Evolutionary conservation across 2,113 vertebrate species (phyloP).

Genomic region (Pachycephala philippinensis): DNA sequence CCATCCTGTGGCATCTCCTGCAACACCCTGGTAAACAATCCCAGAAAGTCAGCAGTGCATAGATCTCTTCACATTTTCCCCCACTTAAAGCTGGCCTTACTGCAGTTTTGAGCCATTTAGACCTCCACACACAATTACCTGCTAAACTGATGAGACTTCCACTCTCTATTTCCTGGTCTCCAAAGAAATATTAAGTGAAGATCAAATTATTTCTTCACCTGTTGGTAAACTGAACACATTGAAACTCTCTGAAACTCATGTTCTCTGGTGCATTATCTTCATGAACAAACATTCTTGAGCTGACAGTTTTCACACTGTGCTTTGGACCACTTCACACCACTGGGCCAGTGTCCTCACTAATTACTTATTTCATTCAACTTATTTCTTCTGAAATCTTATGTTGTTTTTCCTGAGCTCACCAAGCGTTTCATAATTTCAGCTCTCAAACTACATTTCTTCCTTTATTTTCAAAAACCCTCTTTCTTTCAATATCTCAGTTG

Average conservation of each 20-base stretch:
- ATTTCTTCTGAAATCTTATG: not conserved
- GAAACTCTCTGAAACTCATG: not conserved
- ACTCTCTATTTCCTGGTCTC: not conserved
- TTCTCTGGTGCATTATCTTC: not conserved
- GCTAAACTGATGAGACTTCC: not conserved
- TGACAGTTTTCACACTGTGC: not conserved
- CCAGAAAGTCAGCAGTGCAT: not conserved
- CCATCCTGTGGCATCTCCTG: not conserved
- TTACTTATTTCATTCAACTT: not conserved
- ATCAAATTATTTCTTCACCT: not conserved
- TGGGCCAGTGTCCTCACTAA: not conserved
- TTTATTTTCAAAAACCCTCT: not conserved
- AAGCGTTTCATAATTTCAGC: not conserved
- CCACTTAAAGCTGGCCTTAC: not conserved
- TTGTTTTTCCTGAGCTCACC: not conserved
- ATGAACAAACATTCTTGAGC: not conserved
- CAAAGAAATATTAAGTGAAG: not conserved
- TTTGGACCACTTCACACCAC: not conserved
- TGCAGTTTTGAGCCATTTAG: not conserved
- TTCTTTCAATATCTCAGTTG: not conserved
- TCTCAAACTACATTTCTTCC: not conserved
- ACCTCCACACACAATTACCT: not conserved
- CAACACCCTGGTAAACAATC: fast-evolving
- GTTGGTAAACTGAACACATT: not conserved
- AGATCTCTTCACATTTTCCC: not conserved